Percentiles rank a stretch among this genome's conserved stretches.
Evolutionary conservation across 30 jellyfish, hydroid and myxozoan species (phyloP).

Genomic region (Haliclystus octoradiatus): DNA sequence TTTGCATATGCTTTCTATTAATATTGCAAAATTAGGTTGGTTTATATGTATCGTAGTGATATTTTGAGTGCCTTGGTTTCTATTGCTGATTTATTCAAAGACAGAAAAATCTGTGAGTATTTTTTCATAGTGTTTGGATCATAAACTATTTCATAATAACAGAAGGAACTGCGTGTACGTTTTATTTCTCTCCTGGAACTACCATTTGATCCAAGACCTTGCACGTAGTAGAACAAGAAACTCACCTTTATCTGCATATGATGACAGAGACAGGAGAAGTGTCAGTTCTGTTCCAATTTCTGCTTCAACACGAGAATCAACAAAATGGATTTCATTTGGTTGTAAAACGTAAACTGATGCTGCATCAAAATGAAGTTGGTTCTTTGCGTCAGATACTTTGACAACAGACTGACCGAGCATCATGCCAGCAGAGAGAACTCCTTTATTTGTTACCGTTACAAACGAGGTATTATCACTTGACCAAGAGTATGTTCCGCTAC

Average conservation of each 20-base stretch:
- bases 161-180: no score
- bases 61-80: no score
- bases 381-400: constrained; percentile 63
- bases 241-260: constrained; percentile 35
- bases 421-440: constrained; percentile 49
- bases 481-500: constrained; percentile 88
- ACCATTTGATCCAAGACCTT: no score
- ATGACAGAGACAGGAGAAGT: constrained; percentile 61
- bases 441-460: constrained; percentile 61
- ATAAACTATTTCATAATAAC: no score
- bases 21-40: no score
- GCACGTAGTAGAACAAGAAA: no score
- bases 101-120: no score
- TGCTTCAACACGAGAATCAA: constrained; percentile 62
- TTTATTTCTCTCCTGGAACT: no score
- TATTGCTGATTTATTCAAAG: no score
- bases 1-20: no score
- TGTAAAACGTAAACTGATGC: constrained; percentile 58
- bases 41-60: no score
- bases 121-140: no score
- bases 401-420: constrained; percentile 41
- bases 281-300: constrained; percentile 57
- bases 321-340: constrained; percentile 69
- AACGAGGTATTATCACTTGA: constrained; percentile 29
- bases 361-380: constrained; percentile 41